These are phyloP conservation scores for Nemapogon koenigi DNA, from an alignment of 2,888 invertebrate species.

Conservation along the genomic window DNA sequence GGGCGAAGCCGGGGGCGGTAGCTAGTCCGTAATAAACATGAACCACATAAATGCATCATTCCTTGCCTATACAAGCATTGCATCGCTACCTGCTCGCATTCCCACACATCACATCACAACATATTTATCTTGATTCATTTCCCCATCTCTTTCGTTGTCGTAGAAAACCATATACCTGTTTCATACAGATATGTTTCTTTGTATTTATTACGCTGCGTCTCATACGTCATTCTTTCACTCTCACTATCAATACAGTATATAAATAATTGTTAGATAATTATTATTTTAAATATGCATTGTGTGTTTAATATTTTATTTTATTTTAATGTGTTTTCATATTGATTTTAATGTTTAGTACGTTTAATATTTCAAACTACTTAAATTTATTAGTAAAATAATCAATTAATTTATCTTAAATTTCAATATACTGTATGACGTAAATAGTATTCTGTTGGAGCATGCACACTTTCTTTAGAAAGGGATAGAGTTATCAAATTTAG, in stretches of 20 bases:
- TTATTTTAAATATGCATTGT: neutral
- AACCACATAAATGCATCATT: too few species aligned
- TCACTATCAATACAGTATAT: conserved; percentile 48
- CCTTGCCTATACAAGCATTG: too few species aligned
- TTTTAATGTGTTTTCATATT: neutral
- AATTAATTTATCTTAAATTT: conserved; percentile 14
- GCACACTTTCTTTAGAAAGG: conserved; percentile 52
- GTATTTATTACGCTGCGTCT: conserved; percentile 24
- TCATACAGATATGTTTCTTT: conserved; percentile 12
- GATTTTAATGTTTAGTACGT: neutral
- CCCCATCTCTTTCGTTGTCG: conserved; percentile 24
- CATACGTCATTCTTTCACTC: conserved; percentile 58
- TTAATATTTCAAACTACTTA: neutral
- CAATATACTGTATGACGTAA: conserved; percentile 42
- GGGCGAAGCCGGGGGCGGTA: too few species aligned
- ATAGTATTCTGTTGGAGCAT: conserved; percentile 31
- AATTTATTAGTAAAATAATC: neutral
- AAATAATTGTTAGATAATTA: conserved; percentile 23
- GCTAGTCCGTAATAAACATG: too few species aligned
- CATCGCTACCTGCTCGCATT: conserved; percentile 51
- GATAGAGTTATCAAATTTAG: conserved; percentile 21
- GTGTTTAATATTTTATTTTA: too few species aligned
- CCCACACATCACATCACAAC: conserved; percentile 36
- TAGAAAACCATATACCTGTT: conserved; percentile 15
- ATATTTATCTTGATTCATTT: conserved; percentile 13